These are phyloP conservation scores for Puntigrus tetrazona DNA, from an alignment of 2,113 vertebrate genomes.

Conservation along the genomic window DNA sequence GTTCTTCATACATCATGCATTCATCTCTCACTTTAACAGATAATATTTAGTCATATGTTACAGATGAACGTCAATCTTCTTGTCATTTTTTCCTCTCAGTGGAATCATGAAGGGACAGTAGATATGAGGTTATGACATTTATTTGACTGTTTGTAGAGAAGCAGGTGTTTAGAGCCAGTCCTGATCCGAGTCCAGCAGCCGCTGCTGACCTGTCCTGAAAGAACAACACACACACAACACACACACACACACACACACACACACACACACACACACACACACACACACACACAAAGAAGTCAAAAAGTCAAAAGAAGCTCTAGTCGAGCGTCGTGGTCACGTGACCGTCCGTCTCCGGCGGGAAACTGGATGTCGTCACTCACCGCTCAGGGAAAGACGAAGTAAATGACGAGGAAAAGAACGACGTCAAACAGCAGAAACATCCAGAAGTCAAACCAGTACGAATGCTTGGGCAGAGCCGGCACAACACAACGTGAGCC, in stretches of 20 bases:
- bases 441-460: conserved; percentile 90
- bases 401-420: conserved; percentile 79
- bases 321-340: conserved; percentile 8
- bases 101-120: background rate
- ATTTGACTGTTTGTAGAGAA: background rate
- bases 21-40: background rate
- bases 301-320: too few relatives aligned
- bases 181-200: too few relatives aligned
- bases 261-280: too few relatives aligned
- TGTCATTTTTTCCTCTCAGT: background rate
- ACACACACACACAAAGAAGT: too few relatives aligned
- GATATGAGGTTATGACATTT: background rate
- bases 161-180: background rate
- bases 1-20: background rate
- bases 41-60: background rate
- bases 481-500: background rate
- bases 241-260: too few relatives aligned
- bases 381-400: conserved; percentile 70
- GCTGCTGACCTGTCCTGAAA: too few relatives aligned
- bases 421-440: conserved; percentile 82
- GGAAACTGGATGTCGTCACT: background rate
- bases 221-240: too few relatives aligned
- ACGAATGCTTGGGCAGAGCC: conserved; percentile 78
- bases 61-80: background rate
- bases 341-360: background rate